A percentile compares a stretch with the other conserved stretches of the same genome.
Conservation (phyloP, 1,140 invertebrate species). For the silkworm (Bombyx mori) region ASM3026992v2 NC_085111.1:2791001-2791500, state of each 20-base stretch:
- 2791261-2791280: conserved; percentile 57
- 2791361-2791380: conserved; percentile 2
- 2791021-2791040: neutral
- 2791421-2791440: no score
- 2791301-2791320: conserved; percentile 35
- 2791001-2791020: neutral
- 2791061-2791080: conserved; percentile 31
- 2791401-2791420: no score
- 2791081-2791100: conserved; percentile 52
- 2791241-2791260: conserved; percentile 56
- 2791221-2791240: conserved; percentile 60
- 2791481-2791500: no score
- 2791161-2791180: conserved; percentile 50
- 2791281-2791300: conserved; percentile 38
- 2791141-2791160: conserved; percentile 67
- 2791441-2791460: no score
- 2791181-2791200: conserved; percentile 47
- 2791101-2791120: conserved; percentile 60
- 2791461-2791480: no score
- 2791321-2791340: conserved; percentile 52
- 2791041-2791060: conserved; percentile 10
- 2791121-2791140: conserved; percentile 47
- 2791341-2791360: conserved; percentile 46
- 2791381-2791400: neutral
- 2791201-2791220: conserved; percentile 67